Percentiles rank a stretch among this genome's conserved stretches.
Conservation (phyloP, 2,888 invertebrate genomes). For the Hartigia nigra region DNA sequence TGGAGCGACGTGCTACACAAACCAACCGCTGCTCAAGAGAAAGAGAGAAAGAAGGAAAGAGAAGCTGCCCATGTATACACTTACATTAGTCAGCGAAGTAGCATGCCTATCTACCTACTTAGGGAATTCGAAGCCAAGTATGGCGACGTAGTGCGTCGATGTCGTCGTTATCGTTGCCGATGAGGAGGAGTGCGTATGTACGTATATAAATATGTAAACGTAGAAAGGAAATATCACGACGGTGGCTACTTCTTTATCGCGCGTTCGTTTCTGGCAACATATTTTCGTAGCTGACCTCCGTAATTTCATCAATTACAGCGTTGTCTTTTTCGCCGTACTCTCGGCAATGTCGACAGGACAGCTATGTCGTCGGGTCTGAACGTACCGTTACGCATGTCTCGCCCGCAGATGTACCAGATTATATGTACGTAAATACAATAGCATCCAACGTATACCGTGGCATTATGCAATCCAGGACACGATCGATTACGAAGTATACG, state of each 20-base stretch:
- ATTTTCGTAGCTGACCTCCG: neutral
- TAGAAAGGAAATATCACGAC: neutral
- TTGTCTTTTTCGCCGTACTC: neutral
- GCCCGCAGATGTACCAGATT: neutral
- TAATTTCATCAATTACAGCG: neutral
- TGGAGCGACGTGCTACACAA: conserved; percentile 14
- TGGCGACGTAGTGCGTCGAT: conserved; percentile 24
- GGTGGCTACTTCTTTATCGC: neutral
- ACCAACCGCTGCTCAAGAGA: conserved; percentile 7
- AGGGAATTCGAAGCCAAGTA: conserved; percentile 36
- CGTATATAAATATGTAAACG: neutral
- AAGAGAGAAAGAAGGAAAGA: neutral
- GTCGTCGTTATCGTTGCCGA: neutral
- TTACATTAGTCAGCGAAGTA: conserved; percentile 19
- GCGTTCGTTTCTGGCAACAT: neutral
- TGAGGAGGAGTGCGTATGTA: neutral
- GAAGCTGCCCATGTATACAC: conserved; percentile 15
- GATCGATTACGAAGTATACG: neutral
- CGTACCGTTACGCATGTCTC: neutral
- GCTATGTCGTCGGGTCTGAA: neutral
- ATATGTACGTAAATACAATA: neutral
- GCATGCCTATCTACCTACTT: conserved; percentile 10
- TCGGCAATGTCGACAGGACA: neutral
- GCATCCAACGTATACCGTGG: neutral
- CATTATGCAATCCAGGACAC: neutral